Evolutionary conservation across 2,888 invertebrate genomes (phyloP), one percentile per base, ranked within the genome.

Genomic region (Synanthedon myopaeformis): DNA sequence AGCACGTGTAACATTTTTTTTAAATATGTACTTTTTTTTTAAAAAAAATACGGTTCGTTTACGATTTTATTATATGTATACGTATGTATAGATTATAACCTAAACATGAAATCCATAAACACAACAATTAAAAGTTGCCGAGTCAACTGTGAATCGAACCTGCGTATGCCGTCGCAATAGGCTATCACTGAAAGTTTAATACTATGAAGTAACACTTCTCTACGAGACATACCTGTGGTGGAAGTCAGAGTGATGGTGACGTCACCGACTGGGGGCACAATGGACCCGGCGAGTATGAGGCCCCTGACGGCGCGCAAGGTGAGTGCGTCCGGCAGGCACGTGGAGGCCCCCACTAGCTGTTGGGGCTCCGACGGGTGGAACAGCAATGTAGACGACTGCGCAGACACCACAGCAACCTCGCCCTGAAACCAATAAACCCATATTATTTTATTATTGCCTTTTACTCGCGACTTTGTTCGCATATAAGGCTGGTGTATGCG

Each of bases 371-470:
- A 92, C 1, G 94, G 94, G 56, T 89, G 88, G 74, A 96, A 94
- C 59, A 96, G 89, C 60, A 96, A 89, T 53, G 90, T 79, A 53
- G 91, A 89, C 0, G 96, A 95, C 54, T 90, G 79, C 0, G 95
- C 94, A 0, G 89, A 88, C 45, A 97, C 88, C 8, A 84, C 82
- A 1, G 90, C 79, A 51, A 81, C 82, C 62, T 91, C 90, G 23
- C 89, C 89, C 66, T 90, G 82, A 71, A 41, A 11, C 52, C 11
- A 54, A 41, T 42, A 14, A n/a, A 19, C 51, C 1, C n/a, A 2
- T 2, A 49, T 12, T 35, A 45, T 11, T 13, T 45, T 13, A n/a
- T n/a, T n/a, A 14, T 3, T 14, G n/a, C 13, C n/a, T 3, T 13
- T 45, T n/a, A 45, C 13, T 45, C 45, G 4, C 14, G 5, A 45